These are phyloP conservation scores for Pteronotus mesoamericanus DNA, from an alignment of 2,797 vertebrate genomes.

Conservation along the genomic window DNA sequence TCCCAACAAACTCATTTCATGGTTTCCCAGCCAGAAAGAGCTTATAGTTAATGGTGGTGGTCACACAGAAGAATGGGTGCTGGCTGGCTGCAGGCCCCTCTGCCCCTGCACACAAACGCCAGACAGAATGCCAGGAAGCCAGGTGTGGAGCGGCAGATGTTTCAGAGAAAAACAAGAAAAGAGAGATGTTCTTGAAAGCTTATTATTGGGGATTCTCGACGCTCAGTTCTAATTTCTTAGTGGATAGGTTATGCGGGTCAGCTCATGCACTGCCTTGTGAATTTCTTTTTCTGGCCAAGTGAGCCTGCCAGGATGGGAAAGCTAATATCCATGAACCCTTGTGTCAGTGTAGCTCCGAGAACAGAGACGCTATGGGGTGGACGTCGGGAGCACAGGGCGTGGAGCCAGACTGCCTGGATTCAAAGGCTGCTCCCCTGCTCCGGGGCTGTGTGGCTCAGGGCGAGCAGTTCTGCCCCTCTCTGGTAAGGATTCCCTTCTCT, in stretches of 20 bases:
- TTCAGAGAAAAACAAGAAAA: conserved; percentile 5
- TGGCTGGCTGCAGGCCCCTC: neutral
- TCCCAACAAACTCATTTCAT: neutral
- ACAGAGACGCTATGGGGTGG: too few species aligned
- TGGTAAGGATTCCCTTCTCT: neutral
- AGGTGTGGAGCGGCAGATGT: neutral
- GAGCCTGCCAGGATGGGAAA: neutral
- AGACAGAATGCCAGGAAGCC: neutral
- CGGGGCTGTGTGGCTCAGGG: neutral
- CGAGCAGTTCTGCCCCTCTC: neutral
- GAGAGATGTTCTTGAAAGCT: neutral
- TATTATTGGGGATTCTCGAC: neutral
- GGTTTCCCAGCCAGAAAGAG: conserved; percentile 10
- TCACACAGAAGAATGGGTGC: neutral
- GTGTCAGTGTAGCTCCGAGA: neutral
- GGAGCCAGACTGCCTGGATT: neutral
- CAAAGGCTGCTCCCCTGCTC: neutral
- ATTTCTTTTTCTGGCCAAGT: neutral
- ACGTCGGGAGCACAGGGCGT: neutral
- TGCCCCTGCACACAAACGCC: neutral
- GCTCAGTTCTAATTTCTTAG: conserved; percentile 12
- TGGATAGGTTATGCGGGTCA: neutral
- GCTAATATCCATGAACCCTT: neutral
- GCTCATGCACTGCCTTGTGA: neutral
- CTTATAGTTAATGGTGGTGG: neutral